These are phyloP conservation scores for Umimayanthus chanpuru DNA, from an alignment of 92 coral and sea anemone genomes.

Conservation along the genomic window DNA sequence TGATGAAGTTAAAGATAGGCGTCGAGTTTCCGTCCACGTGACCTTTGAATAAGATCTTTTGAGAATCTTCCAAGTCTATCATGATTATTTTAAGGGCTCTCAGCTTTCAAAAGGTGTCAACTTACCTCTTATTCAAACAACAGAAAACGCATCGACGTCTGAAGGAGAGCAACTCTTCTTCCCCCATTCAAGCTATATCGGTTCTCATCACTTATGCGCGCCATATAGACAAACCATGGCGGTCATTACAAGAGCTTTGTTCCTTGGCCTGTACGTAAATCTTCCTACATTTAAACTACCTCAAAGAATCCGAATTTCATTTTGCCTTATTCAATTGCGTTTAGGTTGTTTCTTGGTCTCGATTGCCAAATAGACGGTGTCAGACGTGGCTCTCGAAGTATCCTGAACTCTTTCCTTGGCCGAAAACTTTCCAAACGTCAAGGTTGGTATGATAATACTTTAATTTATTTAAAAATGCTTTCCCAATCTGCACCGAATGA, in stretches of 20 bases:
- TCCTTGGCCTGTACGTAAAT: constrained; percentile 14
- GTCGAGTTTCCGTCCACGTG: constrained; percentile 46
- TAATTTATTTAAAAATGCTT: too few species aligned
- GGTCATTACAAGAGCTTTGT: not conserved
- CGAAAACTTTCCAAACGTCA: constrained; percentile 16
- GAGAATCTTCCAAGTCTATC: constrained; percentile 37
- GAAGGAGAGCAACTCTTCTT: not conserved
- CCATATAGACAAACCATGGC: not conserved
- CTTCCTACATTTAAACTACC: not conserved
- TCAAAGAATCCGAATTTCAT: not conserved
- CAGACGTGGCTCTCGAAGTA: not conserved
- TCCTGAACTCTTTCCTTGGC: not conserved
- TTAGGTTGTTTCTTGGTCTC: not conserved
- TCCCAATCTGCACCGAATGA: not conserved
- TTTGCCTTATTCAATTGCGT: not conserved
- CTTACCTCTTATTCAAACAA: constrained; percentile 21
- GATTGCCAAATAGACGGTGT: not conserved
- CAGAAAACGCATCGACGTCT: constrained; percentile 6
- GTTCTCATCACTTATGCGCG: not conserved
- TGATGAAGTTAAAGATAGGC: not conserved
- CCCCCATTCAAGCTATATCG: not conserved
- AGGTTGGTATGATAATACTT: not conserved
- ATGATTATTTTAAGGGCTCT: constrained; percentile 1
- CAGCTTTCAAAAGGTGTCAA: constrained; percentile 30
- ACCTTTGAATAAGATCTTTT: not conserved